Evolutionary conservation across 1,140 invertebrate species (phyloP), one percentile per base, ranked within the genome.

Genomic region (Macrobrachium nipponense): DNA sequence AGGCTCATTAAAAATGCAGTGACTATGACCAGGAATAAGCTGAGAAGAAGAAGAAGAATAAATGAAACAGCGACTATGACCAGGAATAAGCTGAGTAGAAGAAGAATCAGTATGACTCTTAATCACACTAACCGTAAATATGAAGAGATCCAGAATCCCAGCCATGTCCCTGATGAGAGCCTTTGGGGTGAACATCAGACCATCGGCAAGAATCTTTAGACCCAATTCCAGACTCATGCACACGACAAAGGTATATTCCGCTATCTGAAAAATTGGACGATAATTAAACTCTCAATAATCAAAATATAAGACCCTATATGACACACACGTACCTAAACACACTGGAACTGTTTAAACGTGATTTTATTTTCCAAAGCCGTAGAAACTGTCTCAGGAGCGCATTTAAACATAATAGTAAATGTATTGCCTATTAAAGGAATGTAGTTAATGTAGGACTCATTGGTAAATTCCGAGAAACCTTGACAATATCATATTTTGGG

Each of bases 181-280:
- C 92, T 99, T 99, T 0, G 99, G 99, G 14, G 99, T 99, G 90
- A 99, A 99, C 90, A 99, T 97, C 27, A 99, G 92, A 23, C 99
- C 99, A 92, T 99, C 97, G 0, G 99, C 98, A 60, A 99, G 92
- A 51, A 99, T 97, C 93, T 99, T 99, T 15, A 99, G 91, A 0
- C 95, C 94, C 89, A 99, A 92, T 92, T 99, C 99, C 8, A 99
- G 92, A 90, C 97, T 98, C 98, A 99, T 99, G 89, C 96, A 97
- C 44, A 99, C 95, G 2, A 99, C 98, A 92, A 99, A 99, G 14
- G 96, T 95, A 91, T 99, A 99, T 92, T 99, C 99, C 0, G 98
- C 97, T 79, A 99, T 95, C 95, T 99, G 94, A 27, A 68, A 75
- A 64, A 8, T 80, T 17, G 27, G 23, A 75, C 90, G 62, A 36